Percentiles rank a stretch among this genome's conserved stretches.
phyloP scores from a whole-genome alignment of 2,113 vertebrate species.

The Merops nubicus region DNA sequence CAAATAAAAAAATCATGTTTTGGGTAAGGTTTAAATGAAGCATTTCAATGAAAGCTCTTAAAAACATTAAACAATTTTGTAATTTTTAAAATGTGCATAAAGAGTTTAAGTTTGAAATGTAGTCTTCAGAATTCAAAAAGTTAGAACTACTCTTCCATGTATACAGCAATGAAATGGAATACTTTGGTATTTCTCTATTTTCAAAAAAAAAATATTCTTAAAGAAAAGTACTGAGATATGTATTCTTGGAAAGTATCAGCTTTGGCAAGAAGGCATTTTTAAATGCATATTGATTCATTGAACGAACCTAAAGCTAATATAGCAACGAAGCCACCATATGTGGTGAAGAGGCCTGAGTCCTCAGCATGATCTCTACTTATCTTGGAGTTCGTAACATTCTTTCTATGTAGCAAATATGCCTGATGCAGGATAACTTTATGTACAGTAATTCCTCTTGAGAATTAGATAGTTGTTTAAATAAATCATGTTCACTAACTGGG shows the following conservation, averaged over 20 bases:
- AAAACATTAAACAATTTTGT: not conserved
- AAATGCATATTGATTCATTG: not conserved
- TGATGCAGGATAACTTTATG: not conserved
- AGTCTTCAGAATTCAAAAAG: not conserved
- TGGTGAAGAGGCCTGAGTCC: not conserved
- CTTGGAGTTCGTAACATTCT: not conserved
- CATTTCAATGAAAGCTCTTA: not conserved
- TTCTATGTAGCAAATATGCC: not conserved
- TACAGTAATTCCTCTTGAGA: not conserved
- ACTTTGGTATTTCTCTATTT: not conserved
- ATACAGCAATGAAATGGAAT: not conserved
- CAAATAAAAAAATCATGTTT: not conserved
- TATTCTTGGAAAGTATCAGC: not conserved
- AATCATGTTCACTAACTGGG: not conserved
- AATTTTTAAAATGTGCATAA: not conserved
- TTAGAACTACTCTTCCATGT: not conserved
- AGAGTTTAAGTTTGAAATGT: not conserved
- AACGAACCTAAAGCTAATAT: not conserved
- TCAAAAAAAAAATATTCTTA: not conserved
- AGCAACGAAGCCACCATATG: accelerated
- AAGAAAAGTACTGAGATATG: not conserved
- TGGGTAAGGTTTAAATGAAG: not conserved
- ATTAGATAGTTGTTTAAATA: not conserved
- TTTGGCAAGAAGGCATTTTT: not conserved
- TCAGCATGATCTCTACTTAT: not conserved